Conservation (phyloP, 37 sponge, comb jelly and placozoan genomes). For the Chondrilla cf. caribensis region DNA sequence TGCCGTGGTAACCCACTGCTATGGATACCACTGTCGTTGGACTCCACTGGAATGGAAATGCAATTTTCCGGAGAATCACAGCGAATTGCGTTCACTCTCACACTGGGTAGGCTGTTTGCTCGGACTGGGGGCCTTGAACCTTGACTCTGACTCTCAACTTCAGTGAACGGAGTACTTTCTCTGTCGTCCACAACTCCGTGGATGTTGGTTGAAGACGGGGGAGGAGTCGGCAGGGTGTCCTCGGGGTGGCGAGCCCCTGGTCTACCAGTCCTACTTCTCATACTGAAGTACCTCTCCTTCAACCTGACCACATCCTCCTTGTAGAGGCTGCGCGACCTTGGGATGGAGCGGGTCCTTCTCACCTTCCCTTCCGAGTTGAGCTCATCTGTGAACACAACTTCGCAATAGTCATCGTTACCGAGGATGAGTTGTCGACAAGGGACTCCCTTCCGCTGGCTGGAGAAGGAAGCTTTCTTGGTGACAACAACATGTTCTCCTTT, state of each 20-base stretch:
- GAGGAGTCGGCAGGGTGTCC: constrained; percentile 10
- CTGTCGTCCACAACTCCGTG: neutral
- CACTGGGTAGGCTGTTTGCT: no score
- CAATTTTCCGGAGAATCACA: neutral
- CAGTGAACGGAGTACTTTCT: neutral
- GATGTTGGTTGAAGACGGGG: neutral
- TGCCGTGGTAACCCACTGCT: neutral
- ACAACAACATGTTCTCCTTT: constrained; percentile 8
- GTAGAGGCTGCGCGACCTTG: neutral
- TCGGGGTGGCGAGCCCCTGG: neutral
- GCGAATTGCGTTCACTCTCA: no score
- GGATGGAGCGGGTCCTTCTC: neutral
- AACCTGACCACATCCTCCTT: constrained; percentile 2
- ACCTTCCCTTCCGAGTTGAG: neutral
- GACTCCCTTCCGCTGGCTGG: neutral
- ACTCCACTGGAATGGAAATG: neutral
- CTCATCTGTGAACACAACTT: neutral
- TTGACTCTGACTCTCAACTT: neutral
- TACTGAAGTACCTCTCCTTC: constrained; percentile 2
- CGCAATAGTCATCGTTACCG: constrained; percentile 13
- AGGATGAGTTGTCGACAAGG: neutral
- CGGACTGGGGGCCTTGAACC: no score
- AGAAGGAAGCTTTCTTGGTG: neutral
- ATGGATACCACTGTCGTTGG: no score
- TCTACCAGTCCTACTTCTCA: neutral